Conservation (phyloP, 2,888 invertebrate genomes). For the Helobdella robusta region DNA sequence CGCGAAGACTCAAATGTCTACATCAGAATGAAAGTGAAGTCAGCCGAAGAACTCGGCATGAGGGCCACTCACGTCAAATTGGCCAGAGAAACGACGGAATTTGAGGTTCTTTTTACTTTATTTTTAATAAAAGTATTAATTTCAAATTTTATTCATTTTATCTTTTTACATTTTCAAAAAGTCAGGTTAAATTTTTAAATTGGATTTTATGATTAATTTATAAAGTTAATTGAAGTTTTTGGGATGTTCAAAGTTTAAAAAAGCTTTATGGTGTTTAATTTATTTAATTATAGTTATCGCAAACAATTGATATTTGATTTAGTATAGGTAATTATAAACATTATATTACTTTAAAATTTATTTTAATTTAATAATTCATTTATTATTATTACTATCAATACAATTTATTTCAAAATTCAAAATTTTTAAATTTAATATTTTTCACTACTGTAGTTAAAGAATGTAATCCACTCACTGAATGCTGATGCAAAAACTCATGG, state of each 20-base stretch:
- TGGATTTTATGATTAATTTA: too few relatives aligned
- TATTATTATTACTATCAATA: background rate
- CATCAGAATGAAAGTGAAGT: slow-evolving; percentile 87
- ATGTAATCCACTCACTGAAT: slow-evolving; percentile 66
- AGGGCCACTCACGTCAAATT: slow-evolving; percentile 68
- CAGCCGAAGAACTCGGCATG: slow-evolving; percentile 82
- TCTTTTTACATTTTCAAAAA: too few relatives aligned
- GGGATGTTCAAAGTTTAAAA: too few relatives aligned
- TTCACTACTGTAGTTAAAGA: slow-evolving; percentile 18
- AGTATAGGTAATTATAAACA: too few relatives aligned
- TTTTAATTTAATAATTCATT: background rate
- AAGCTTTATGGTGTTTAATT: too few relatives aligned
- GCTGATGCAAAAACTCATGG: slow-evolving; percentile 76
- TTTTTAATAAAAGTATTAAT: too few relatives aligned
- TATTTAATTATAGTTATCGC: too few relatives aligned
- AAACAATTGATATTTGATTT: too few relatives aligned
- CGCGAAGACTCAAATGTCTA: slow-evolving; percentile 96
- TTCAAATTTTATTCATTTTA: too few relatives aligned
- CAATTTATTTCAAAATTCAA: slow-evolving; percentile 1
- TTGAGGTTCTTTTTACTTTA: too few relatives aligned
- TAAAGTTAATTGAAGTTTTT: too few relatives aligned
- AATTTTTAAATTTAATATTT: background rate
- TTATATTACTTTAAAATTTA: slow-evolving; percentile 5
- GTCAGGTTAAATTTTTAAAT: too few relatives aligned
- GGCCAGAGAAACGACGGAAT: slow-evolving; percentile 69